A percentile compares a stretch with the other conserved stretches of the same genome.
Conservation (phyloP, 2,797 vertebrate species). For the Hafferia zeledoni region DNA sequence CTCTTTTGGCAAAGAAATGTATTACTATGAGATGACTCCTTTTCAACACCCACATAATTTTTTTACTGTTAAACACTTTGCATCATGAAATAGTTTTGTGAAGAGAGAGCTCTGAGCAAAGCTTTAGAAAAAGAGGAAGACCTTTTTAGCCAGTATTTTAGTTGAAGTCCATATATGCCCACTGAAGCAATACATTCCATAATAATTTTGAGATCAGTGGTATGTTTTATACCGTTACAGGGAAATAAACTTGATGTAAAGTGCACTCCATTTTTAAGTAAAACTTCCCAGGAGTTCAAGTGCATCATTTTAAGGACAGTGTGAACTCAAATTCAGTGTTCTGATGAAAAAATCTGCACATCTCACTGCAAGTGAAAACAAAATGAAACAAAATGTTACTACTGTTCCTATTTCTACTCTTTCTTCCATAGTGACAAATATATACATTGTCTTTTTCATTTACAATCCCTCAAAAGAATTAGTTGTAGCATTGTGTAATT, state of each 20-base stretch:
- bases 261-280: neutral
- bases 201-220: neutral
- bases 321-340: neutral
- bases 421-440: neutral
- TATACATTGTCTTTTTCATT: neutral
- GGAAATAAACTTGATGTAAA: neutral
- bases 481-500: neutral
- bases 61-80: neutral
- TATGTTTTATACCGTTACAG: neutral
- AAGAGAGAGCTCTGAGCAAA: neutral
- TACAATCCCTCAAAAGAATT: neutral
- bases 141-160: neutral
- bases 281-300: neutral
- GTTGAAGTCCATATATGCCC: neutral
- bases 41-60: neutral
- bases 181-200: neutral
- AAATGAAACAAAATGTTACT: neutral
- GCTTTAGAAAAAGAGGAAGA: neutral
- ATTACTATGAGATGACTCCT: neutral
- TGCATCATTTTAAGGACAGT: neutral
- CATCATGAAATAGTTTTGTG: neutral
- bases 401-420: neutral
- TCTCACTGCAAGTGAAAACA: neutral
- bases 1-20: neutral
- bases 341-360: neutral